Base-by-base conservation (phyloP, 2,888 invertebrate species). In the Axea sp. region DNA sequence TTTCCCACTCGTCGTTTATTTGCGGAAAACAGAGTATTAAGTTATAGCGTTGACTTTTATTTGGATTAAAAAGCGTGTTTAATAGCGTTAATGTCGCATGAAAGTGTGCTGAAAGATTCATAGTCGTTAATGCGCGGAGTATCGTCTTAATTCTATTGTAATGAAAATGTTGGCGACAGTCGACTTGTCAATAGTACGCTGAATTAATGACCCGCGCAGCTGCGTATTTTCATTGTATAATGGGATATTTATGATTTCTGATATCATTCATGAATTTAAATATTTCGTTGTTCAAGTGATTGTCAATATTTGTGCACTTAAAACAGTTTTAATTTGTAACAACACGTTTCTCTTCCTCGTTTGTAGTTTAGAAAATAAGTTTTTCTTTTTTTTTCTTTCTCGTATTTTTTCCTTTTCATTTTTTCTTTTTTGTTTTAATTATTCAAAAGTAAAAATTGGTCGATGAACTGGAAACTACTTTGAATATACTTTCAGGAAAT, bases 61-160 rank as follows among this genome's bases (percentile, higher is more conserved):
- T 41, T 8, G 28, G 59, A 49, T 68, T 68, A 49, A 68, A 55
- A 51, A 47, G 68, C 43, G 51, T 59, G 35, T 12, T 68, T 59
- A 51, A 68, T 59, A 30, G 33, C 22, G 26, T 22, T 68, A 59
- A 59, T 51, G 51, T 47, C 28, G 57, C 59, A 43, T 68, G 49
- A 57, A 67, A 57, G 49, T 49, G 47, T 49, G 19, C 33, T 9
- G 37, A 47, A 65, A 55, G 55, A 65, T 65, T 47, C 65, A 65
- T 55, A 19, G 53, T 49, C 15, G 37, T 22, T 19, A 26, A 26
- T 14, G 39, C 22, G 39, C 39, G 11, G 7, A 22, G 39, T 39
- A 22, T 7, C 39, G 30, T 65, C 65, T 65, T 65, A 65, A 65
- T 55, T 53, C 67, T 17, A 67, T 67, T 67, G 67, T 68, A 59